These are phyloP conservation scores for Eubucco bourcierii DNA, from an alignment of 2,113 vertebrate species.

Conservation along the genomic window DNA sequence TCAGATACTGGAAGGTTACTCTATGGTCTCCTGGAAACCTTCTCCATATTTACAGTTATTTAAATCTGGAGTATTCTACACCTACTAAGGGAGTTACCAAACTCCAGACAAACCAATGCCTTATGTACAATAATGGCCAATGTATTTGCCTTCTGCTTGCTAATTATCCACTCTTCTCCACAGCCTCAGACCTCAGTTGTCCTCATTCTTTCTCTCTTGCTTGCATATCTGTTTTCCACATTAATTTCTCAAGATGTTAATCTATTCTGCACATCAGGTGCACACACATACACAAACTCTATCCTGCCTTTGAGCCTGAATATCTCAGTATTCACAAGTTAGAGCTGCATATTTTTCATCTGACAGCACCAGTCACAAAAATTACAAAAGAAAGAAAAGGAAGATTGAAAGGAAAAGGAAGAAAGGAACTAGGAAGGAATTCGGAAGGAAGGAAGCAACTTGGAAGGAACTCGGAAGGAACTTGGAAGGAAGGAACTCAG, in stretches of 20 bases:
- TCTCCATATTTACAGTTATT: neutral
- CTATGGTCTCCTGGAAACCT: too few species aligned
- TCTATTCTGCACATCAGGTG: neutral
- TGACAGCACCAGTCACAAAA: neutral
- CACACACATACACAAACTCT: rapidly evolving
- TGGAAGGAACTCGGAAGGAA: too few species aligned
- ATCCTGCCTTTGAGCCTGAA: neutral
- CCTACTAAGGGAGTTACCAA: neutral
- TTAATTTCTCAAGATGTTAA: neutral
- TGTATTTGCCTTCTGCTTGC: neutral
- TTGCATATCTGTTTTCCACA: neutral
- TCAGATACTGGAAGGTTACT: too few species aligned
- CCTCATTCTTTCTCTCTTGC: neutral
- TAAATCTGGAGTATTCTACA: neutral
- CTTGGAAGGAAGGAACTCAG: too few species aligned
- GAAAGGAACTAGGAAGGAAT: too few species aligned
- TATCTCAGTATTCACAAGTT: neutral
- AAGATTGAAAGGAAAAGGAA: neutral
- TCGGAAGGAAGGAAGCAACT: too few species aligned
- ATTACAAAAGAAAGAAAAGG: rapidly evolving
- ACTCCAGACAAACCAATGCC: neutral
- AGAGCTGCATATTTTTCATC: neutral
- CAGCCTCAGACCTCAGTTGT: neutral
- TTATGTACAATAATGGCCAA: neutral
- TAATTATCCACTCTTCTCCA: neutral